Base-by-base conservation (phyloP, 2,113 vertebrate genomes). In the Copsychus sechellarum region DNA sequence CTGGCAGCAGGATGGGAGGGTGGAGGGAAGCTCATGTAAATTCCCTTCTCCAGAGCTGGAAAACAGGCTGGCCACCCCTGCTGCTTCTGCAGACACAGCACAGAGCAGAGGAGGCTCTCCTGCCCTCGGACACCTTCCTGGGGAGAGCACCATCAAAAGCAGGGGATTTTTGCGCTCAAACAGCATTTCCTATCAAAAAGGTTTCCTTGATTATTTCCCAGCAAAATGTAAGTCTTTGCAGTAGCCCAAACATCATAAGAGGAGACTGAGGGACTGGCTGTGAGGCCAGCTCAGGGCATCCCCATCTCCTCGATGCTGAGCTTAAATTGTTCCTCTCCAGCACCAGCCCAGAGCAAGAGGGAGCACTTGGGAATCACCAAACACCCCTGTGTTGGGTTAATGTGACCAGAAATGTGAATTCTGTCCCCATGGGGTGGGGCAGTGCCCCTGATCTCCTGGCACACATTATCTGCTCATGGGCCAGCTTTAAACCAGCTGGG, bases 21-120 rank as follows among this genome's bases (percentile, higher is more conserved):
- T 34, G 64, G 1, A 67, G 43, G 54, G 57, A 21, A 76, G 34
- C 53, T 80, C 51, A 64, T 62, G 13, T 47, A 14, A 72, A 80
- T 93, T 92, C 73, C 74, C 65, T 66, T 81, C 78, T 93, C 47
- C 85, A 66, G 87, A 78, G 70, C 65, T 74, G 88, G 56, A 58
- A 78, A 90, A 66, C 33, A 65, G 24, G 31, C 56, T 42, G 54
- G 50, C 29, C 31, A 70, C 70, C 38, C 90, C 92, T 19, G 42
- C 88, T 90, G 81, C 11, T 53, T 42, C 36, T 87, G 78, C 73
- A 91, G 81, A 11, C 34, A 58, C 42, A 62, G n/a, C 9, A 2
- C 65, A 29, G 88, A 92, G 74, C n/a, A 74, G 70, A 51, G 92
- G 85, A 95, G 65, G 88, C 24, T 93, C 85, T 71, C 33, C 85